Evolutionary conservation across 1,140 invertebrate genomes (phyloP).

Genomic region (Octopus sinensis): DNA sequence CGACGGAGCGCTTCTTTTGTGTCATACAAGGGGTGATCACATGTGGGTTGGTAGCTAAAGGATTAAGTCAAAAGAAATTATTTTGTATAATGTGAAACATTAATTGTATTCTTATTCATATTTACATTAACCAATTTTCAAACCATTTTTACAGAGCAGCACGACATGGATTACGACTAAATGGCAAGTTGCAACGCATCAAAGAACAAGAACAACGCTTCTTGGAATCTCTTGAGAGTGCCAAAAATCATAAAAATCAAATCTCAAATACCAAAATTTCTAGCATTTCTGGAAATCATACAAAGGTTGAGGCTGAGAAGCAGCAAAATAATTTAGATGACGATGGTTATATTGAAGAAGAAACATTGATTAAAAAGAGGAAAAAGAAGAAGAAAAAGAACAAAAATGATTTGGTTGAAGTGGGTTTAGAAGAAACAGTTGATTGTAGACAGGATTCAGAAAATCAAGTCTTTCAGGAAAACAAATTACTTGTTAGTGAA

Average conservation of each 20-base stretch:
- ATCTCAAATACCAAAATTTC: too few species aligned
- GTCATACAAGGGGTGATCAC: too few species aligned
- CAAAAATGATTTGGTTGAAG: background rate
- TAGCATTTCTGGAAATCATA: background rate
- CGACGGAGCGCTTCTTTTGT: too few species aligned
- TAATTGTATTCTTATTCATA: too few species aligned
- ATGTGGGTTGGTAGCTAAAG: too few species aligned
- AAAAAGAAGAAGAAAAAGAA: slow-evolving; percentile 17
- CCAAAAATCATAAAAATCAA: too few species aligned
- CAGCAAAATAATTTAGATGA: slow-evolving; percentile 15
- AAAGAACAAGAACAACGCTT: background rate
- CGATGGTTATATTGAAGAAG: background rate
- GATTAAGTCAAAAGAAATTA: too few species aligned
- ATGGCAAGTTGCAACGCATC: slow-evolving; percentile 10
- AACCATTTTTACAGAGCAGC: slow-evolving; percentile 12
- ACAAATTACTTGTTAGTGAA: background rate
- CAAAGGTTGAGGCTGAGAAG: slow-evolving; percentile 16
- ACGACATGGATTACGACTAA: slow-evolving; percentile 13
- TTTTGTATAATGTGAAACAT: too few species aligned
- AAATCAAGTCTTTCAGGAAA: background rate
- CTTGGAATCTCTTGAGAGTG: slow-evolving; percentile 15
- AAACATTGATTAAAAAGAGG: slow-evolving; percentile 12
- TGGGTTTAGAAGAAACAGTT: background rate
- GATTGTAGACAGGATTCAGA: background rate
- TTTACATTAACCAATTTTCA: too few species aligned